phyloP scores from a whole-genome alignment of 2,888 invertebrate species.

The Linyphia triangularis region DNA sequence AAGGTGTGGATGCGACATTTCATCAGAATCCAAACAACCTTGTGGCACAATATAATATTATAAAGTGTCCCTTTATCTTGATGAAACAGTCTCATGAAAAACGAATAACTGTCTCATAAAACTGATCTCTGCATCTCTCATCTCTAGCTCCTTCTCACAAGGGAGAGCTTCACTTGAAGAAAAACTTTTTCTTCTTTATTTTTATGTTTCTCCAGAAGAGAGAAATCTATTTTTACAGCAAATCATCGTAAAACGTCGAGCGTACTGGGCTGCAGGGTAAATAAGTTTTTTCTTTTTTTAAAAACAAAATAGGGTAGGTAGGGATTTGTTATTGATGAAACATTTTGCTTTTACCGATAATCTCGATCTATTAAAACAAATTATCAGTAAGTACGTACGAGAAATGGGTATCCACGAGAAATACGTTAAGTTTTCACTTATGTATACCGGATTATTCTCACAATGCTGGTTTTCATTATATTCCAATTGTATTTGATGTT shows the following conservation, averaged over 20 bases:
- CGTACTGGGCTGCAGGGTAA: neutral
- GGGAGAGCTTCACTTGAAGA: slow-evolving; percentile 1
- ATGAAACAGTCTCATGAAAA: slow-evolving; percentile 45
- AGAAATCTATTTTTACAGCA: slow-evolving; percentile 38
- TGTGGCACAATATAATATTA: slow-evolving; percentile 6
- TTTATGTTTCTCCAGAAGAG: neutral
- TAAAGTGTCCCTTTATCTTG: slow-evolving; percentile 26
- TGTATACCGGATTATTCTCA: too few species aligned
- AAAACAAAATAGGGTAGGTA: neutral
- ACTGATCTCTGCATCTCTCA: neutral
- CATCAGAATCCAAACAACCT: too few species aligned
- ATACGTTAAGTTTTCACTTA: too few species aligned
- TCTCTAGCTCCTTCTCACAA: neutral
- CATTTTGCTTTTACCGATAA: too few species aligned
- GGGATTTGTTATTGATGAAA: neutral
- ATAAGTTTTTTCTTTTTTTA: neutral
- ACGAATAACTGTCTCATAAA: slow-evolving; percentile 58
- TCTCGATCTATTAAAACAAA: too few species aligned
- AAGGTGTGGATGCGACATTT: too few species aligned
- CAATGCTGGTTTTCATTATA: too few species aligned
- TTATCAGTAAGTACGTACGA: too few species aligned
- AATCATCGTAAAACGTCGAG: slow-evolving; percentile 48
- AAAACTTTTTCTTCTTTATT: neutral
- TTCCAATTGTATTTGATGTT: too few species aligned
- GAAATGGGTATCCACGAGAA: too few species aligned